These are phyloP conservation scores for cattle (Bos taurus) DNA, from an alignment of 2,113 vertebrate genomes.

Conservation along the genomic window DNA sequence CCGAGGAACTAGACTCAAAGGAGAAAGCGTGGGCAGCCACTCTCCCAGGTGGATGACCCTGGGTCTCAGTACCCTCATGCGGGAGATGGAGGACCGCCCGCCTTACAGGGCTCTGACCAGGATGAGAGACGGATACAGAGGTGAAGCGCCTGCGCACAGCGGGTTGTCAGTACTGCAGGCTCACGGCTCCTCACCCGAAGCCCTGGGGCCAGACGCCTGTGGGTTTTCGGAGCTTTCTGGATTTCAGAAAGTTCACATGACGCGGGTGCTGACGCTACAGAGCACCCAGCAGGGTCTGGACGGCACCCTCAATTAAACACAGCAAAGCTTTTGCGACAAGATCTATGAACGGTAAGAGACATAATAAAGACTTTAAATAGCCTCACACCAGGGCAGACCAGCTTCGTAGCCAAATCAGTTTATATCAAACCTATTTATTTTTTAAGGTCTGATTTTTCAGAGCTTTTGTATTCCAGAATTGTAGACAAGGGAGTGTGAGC, in stretches of 20 bases:
- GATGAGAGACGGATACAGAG: not conserved
- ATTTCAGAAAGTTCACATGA: not conserved
- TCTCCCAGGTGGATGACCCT: not conserved
- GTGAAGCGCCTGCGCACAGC: accelerated
- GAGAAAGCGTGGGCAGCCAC: not conserved
- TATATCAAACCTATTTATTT: not conserved
- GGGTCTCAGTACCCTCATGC: not conserved
- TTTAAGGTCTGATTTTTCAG: not conserved
- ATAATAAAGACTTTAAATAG: not conserved
- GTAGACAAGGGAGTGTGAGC: not conserved
- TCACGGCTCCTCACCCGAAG: not conserved
- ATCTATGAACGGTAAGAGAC: not conserved
- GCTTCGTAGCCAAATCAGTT: not conserved
- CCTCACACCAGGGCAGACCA: not conserved
- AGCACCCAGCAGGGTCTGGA: not conserved
- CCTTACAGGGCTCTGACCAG: not conserved
- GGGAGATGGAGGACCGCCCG: not conserved
- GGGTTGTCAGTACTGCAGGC: not conserved
- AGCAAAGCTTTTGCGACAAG: not conserved
- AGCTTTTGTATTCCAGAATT: not conserved
- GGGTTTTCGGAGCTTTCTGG: not conserved
- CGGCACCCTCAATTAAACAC: not conserved
- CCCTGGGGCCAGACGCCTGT: not conserved
- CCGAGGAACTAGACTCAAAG: not conserved
- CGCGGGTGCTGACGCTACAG: not conserved